Conservation (phyloP, 2,113 vertebrate genomes). For the Anarhynchus alexandrinus region DNA sequence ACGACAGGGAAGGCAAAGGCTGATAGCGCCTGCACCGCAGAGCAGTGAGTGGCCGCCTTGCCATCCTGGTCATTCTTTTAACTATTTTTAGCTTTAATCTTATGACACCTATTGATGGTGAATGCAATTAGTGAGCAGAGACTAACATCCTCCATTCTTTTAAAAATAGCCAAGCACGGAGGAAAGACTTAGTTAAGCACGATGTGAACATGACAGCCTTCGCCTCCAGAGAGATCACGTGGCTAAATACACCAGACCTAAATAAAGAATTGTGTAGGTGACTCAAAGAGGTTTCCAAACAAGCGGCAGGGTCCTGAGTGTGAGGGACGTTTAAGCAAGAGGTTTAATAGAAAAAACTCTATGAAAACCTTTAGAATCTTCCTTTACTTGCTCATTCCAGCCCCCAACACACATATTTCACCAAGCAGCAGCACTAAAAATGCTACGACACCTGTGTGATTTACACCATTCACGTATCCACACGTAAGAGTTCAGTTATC, state of each 20-base stretch:
- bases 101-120: background rate
- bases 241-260: background rate
- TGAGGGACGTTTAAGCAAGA: background rate
- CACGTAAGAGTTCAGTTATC: background rate
- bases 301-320: background rate
- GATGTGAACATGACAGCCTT: background rate
- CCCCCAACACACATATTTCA: background rate
- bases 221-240: background rate
- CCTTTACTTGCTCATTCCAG: background rate
- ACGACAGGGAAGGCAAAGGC: background rate
- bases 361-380: background rate
- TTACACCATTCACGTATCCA: accelerated
- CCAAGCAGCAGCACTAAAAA: background rate
- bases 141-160: background rate
- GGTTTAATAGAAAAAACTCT: background rate
- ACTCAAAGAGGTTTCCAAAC: background rate
- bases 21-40: accelerated
- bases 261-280: background rate
- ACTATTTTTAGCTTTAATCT: conserved; percentile 15
- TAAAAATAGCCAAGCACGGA: background rate
- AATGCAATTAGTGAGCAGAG: background rate
- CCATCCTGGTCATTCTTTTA: background rate
- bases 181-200: background rate
- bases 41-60: accelerated
- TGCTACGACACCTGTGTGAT: accelerated